These are phyloP conservation scores for Pseudolycoriella hygida DNA, from an alignment of 2,888 invertebrate genomes.

Conservation along the genomic window DNA sequence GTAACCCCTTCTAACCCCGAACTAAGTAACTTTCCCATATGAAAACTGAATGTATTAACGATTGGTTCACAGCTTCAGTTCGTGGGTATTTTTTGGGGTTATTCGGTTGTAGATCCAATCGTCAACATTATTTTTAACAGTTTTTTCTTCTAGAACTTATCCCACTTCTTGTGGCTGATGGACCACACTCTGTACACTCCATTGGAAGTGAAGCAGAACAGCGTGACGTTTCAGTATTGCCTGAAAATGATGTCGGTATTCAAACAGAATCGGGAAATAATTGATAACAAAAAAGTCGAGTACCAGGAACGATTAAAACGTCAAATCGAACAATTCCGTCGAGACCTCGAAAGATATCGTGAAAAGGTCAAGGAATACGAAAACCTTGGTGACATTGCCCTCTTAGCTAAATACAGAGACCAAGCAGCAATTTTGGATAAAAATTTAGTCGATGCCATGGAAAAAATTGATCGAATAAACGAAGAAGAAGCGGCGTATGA, in stretches of 20 bases:
- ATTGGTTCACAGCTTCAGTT: too few species aligned
- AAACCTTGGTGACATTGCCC: conserved; percentile 70
- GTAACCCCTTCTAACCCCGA: background rate
- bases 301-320: conserved; percentile 67
- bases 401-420: conserved; percentile 64
- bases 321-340: conserved; percentile 63
- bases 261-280: conserved; percentile 63
- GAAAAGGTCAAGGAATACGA: conserved; percentile 71
- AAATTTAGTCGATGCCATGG: conserved; percentile 44
- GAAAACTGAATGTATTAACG: background rate
- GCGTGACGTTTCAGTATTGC: conserved; percentile 77
- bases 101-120: background rate
- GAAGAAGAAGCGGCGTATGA: conserved; percentile 78
- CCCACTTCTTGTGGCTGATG: conserved; percentile 64
- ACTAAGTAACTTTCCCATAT: too few species aligned
- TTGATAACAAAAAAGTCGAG: conserved; percentile 66
- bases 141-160: conserved; percentile 29
- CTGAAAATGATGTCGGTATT: conserved; percentile 63
- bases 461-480: conserved; percentile 73
- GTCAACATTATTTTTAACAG: too few species aligned
- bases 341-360: conserved; percentile 63
- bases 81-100: conserved; percentile 4
- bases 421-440: conserved; percentile 65
- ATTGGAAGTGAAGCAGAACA: conserved; percentile 75
- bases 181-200: conserved; percentile 67